phyloP scores from a whole-genome alignment of 2,797 vertebrate species.

The Tachyglossus aculeatus region DNA sequence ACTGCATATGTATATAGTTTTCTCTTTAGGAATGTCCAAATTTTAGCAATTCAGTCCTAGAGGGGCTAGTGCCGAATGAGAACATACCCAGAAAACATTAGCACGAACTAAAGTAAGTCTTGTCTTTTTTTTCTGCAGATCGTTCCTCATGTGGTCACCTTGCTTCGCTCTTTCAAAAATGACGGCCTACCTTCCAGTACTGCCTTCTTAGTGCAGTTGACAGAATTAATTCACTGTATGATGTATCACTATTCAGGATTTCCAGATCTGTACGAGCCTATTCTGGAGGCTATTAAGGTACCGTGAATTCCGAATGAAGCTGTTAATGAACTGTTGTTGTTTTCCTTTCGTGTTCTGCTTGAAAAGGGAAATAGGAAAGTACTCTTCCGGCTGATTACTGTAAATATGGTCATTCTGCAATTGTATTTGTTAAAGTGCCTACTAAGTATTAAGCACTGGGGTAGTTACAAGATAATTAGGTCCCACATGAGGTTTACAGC shows the following conservation, averaged over 20 bases:
- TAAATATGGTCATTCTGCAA: too few relatives aligned
- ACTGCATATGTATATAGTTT: too few relatives aligned
- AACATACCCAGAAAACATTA: too few relatives aligned
- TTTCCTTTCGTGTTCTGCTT: background rate
- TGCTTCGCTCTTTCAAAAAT: slow-evolving; percentile 87
- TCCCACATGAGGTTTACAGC: too few relatives aligned
- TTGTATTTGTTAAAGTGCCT: too few relatives aligned
- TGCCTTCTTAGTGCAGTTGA: slow-evolving; percentile 88
- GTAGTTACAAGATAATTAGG: too few relatives aligned
- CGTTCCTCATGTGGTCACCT: slow-evolving; percentile 87
- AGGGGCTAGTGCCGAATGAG: too few relatives aligned
- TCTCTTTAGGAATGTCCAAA: too few relatives aligned
- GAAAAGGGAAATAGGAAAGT: background rate
- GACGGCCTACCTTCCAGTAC: slow-evolving; percentile 89
- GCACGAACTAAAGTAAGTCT: background rate
- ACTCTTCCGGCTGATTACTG: too few relatives aligned
- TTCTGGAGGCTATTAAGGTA: slow-evolving; percentile 95
- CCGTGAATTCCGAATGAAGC: background rate
- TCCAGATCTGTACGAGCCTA: slow-evolving; percentile 96
- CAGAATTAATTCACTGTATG: slow-evolving; percentile 95
- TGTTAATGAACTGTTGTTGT: background rate
- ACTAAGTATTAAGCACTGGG: too few relatives aligned
- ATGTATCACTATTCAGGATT: slow-evolving; percentile 99
- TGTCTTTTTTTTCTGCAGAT: slow-evolving; percentile 74
- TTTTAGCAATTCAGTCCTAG: too few relatives aligned